Conservation (phyloP, 2,113 vertebrate species). For the Tinamus guttatus region DNA sequence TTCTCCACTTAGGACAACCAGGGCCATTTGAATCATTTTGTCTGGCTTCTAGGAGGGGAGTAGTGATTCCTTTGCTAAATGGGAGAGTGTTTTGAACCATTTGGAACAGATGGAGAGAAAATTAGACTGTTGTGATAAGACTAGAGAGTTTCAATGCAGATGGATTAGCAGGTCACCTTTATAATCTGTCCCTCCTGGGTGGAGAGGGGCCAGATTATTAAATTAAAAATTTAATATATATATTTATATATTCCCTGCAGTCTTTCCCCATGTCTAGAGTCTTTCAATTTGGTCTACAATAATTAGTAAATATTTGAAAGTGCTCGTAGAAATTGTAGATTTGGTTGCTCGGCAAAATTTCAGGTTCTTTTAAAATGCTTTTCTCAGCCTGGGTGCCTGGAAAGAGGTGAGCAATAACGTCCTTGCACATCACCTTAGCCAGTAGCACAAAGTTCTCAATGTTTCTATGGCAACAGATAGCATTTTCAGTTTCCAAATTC, state of each 20-base stretch:
- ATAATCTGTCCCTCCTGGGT: background rate
- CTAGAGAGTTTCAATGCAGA: background rate
- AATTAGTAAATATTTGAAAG: constrained; percentile 30
- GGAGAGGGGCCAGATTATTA: too few species aligned
- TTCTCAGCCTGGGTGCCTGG: constrained; percentile 60
- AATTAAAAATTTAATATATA: background rate
- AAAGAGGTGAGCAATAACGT: background rate
- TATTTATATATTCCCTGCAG: too few species aligned
- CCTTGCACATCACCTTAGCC: background rate
- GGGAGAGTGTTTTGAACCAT: background rate
- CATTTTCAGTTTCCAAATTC: constrained; percentile 6
- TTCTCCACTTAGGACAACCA: background rate
- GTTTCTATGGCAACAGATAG: constrained; percentile 75
- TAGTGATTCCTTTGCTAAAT: background rate
- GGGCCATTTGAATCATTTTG: background rate
- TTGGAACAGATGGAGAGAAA: constrained; percentile 13
- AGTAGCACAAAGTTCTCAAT: constrained; percentile 5
- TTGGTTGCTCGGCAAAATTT: constrained; percentile 30
- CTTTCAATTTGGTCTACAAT: constrained; percentile 24
- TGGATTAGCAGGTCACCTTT: constrained; percentile 4
- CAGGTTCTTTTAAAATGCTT: background rate
- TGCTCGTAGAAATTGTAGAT: background rate
- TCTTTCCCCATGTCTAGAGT: background rate
- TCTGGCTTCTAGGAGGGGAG: background rate
- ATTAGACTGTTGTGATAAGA: background rate